Evolutionary conservation across 2,113 vertebrate genomes (phyloP).

Genomic region (Leucosticte australis): DNA sequence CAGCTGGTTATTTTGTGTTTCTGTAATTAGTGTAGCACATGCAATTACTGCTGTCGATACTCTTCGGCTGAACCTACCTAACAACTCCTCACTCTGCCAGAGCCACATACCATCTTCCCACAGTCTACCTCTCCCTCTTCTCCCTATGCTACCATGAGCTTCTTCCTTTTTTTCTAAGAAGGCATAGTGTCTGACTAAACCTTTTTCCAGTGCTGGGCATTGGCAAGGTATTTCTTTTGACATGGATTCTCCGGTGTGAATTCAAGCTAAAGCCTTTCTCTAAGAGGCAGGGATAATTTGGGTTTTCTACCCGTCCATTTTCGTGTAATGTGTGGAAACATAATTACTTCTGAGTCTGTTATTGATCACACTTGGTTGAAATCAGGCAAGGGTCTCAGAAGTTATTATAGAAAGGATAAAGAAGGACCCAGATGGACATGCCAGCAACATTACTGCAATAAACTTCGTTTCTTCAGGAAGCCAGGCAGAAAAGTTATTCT

Average conservation of each 20-base stretch:
- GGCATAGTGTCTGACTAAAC: background rate
- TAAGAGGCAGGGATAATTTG: background rate
- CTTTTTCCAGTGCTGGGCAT: background rate
- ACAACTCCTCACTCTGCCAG: background rate
- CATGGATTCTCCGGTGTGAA: background rate
- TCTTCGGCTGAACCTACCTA: constrained; percentile 31
- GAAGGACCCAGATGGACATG: background rate
- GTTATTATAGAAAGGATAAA: background rate
- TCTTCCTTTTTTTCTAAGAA: background rate
- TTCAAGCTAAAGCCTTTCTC: background rate
- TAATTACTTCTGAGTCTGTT: background rate
- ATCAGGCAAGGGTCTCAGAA: background rate
- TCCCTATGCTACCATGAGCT: background rate
- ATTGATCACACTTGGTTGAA: background rate
- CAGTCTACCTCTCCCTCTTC: background rate
- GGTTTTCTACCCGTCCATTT: background rate
- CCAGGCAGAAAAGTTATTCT: background rate
- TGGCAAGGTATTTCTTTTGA: background rate
- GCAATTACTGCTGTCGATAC: constrained; percentile 20
- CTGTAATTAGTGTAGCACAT: background rate
- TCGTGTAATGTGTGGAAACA: background rate
- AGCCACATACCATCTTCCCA: background rate
- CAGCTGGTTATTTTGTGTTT: constrained; percentile 43
- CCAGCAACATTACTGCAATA: background rate
- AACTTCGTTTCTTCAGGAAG: constrained; percentile 29